Evolutionary conservation across 1,140 invertebrate genomes (phyloP).

Genomic region (Drosophila lacteicornis): DNA sequence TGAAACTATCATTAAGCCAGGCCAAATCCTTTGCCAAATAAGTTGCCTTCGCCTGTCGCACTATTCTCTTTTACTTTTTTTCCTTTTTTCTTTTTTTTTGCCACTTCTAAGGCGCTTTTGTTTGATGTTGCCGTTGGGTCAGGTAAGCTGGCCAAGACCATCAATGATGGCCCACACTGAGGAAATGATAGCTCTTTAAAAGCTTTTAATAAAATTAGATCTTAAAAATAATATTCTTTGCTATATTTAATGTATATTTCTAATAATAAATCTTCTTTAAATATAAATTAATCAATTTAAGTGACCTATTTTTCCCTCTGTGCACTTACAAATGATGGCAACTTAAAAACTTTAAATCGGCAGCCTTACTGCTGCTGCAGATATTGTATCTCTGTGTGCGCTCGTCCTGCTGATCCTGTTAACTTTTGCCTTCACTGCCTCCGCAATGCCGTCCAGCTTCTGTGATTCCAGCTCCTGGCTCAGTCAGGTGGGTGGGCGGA

Average conservation of each 20-base stretch:
- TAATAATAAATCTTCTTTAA: not conserved
- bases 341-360: conserved; percentile 50
- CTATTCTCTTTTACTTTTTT: not conserved
- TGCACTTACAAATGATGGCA: conserved; percentile 39
- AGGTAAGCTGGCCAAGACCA: conserved; percentile 53
- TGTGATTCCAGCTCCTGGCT: conserved; percentile 8
- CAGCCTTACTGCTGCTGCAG: conserved; percentile 25
- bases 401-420: conserved; percentile 45
- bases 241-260: no score
- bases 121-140: conserved; percentile 33
- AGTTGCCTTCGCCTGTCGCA: conserved; percentile 25
- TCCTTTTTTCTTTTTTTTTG: conserved; percentile 17
- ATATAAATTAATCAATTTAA: not conserved
- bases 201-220: not conserved
- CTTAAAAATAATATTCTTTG: fast-evolving
- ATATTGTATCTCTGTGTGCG: conserved; percentile 20
- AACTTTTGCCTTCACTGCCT: conserved; percentile 46
- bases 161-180: conserved; percentile 30
- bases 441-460: conserved; percentile 20
- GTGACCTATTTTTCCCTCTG: not conserved
- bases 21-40: conserved; percentile 63
- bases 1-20: conserved; percentile 79
- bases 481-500: conserved; percentile 1
- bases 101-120: conserved; percentile 53
- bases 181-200: not conserved